Conservation (phyloP, 2,113 vertebrate species). For the Dolichotis patagonum region DNA sequence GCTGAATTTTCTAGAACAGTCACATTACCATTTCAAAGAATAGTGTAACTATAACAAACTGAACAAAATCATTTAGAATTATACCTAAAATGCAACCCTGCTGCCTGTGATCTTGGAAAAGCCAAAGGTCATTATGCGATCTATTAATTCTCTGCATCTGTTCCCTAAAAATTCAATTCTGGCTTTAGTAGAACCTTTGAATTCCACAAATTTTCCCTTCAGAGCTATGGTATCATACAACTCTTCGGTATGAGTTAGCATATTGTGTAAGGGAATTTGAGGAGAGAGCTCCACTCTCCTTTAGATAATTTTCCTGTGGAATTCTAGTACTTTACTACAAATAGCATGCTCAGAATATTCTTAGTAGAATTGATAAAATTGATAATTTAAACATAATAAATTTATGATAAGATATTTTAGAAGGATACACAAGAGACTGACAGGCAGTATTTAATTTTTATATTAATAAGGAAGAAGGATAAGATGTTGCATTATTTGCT, state of each 20-base stretch:
- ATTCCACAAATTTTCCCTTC: not conserved
- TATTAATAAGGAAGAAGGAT: constrained; percentile 6
- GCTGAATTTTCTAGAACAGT: not conserved
- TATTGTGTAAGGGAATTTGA: not conserved
- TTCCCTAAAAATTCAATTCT: not conserved
- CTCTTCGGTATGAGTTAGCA: not conserved
- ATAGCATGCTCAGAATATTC: not conserved
- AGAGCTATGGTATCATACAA: not conserved
- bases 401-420: not conserved
- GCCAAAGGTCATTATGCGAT: not conserved
- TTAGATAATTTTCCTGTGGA: not conserved
- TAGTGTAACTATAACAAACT: not conserved
- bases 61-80: not conserved
- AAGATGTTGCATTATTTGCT: not conserved
- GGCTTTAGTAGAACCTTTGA: not conserved
- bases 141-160: not conserved
- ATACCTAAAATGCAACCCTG: not conserved
- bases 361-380: not conserved
- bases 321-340: not conserved
- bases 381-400: not conserved
- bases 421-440: not conserved
- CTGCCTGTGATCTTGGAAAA: not conserved
- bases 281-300: not conserved
- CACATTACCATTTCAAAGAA: not conserved
- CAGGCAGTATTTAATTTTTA: not conserved